These are phyloP conservation scores for Odontocerum albicorne DNA, from an alignment of 2,888 invertebrate species.

Conservation along the genomic window DNA sequence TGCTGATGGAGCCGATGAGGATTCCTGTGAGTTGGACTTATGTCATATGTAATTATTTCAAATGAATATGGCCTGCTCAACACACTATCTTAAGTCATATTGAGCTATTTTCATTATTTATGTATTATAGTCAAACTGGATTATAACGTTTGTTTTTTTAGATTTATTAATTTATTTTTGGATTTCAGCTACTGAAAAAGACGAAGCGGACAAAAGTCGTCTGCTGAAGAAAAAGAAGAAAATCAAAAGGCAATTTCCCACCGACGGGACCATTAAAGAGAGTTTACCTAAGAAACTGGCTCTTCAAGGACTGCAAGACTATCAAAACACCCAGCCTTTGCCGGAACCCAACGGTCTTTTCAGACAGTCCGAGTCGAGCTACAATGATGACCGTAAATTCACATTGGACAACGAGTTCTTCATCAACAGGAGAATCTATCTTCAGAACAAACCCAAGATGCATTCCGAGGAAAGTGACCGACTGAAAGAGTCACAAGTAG, in stretches of 20 bases:
- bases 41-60: too few relatives aligned
- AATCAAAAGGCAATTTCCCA: constrained; percentile 26
- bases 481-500: too few relatives aligned
- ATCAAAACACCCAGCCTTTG: constrained; percentile 18
- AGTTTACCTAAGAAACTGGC: constrained; percentile 2
- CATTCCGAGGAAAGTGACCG: constrained; percentile 4
- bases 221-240: constrained; percentile 28
- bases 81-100: too few relatives aligned
- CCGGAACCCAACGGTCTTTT: constrained; percentile 5
- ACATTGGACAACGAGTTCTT: constrained; percentile 29
- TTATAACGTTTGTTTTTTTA: too few relatives aligned
- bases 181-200: constrained; percentile 16
- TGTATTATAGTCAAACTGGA: too few relatives aligned
- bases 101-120: too few relatives aligned
- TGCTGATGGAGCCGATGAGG: background rate
- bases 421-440: constrained; percentile 30
- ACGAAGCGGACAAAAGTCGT: constrained; percentile 16
- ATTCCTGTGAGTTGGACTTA: constrained; percentile 3
- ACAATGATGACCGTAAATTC: constrained; percentile 28
- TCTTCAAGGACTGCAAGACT: constrained; percentile 22
- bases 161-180: background rate
- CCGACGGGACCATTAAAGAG: constrained; percentile 2
- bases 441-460: constrained; percentile 28
- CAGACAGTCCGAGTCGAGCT: constrained; percentile 2
- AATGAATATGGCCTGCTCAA: too few relatives aligned